These are phyloP conservation scores for Motacilla tschutschensis DNA, from an alignment of 2,113 vertebrate species.

Conservation along the genomic window DNA sequence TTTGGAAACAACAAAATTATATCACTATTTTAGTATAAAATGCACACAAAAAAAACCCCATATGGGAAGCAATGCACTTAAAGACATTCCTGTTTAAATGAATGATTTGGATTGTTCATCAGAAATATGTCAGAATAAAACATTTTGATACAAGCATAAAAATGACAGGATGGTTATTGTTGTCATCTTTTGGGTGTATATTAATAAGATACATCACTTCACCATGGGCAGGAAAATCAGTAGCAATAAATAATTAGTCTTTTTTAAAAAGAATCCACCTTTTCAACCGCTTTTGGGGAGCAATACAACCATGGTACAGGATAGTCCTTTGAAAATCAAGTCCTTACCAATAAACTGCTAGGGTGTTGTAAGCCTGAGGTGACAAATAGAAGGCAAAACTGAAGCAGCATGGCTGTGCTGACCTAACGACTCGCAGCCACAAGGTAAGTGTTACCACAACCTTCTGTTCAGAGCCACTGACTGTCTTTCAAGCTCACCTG, in stretches of 20 bases:
- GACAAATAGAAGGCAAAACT: not conserved
- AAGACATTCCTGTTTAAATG: not conserved
- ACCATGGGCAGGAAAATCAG: not conserved
- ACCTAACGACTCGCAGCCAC: not conserved
- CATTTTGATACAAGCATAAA: not conserved
- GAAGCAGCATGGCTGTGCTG: not conserved
- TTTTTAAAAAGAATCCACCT: not conserved
- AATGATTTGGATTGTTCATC: not conserved
- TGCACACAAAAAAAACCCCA: not conserved
- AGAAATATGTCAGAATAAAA: not conserved
- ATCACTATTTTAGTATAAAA: not conserved
- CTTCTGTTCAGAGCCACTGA: not conserved
- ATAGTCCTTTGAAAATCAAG: not conserved
- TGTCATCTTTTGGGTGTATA: not conserved
- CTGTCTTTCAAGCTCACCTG: not conserved
- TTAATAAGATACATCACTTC: not conserved
- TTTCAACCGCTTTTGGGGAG: not conserved
- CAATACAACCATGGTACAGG: not conserved
- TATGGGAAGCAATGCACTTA: not conserved
- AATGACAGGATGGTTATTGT: not conserved
- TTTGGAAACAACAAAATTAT: not conserved
- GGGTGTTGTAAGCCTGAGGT: not conserved
- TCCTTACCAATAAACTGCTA: not conserved
- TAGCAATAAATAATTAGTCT: not conserved
- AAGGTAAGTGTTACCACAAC: not conserved